Evolutionary conservation across 2,113 vertebrate species (phyloP), one percentile per base, ranked within the genome.

Genomic region (Geothlypis trichas): DNA sequence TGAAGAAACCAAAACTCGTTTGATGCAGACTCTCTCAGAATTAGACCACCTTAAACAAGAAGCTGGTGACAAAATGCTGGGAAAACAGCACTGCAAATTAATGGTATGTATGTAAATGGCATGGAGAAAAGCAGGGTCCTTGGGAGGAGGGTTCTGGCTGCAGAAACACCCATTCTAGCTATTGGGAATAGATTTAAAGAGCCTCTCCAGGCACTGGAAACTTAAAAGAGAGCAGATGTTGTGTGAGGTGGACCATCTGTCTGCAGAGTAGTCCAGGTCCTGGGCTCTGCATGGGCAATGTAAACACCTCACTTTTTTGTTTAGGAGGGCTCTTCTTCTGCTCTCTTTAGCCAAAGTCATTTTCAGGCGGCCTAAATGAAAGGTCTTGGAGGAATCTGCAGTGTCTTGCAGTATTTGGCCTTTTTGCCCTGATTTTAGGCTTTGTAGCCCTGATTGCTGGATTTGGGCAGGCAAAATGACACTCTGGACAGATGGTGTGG

Each of bases 1-100:
- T 2, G 95, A 97, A 83, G 97, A 98, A 88, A 87, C 69, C 22
- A 97, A 84, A 93, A 79, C 44, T 72, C 58, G 0, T 37, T 87
- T 97, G 90, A 58, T 10, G 4, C 33, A 69, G 28, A 35, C 52
- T 73, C 63, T 95, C 3, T 78, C 89, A 57, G 96, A 97, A 66
- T 84, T 95, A 65, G 57, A 96, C 8, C 4, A 0, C 33, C 75
- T 95, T 86, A 95, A 93, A 72, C 67, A 84, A 85, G 41, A 94
- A 47, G 19, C 0, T 72, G 63, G 23, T 31, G 13, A 67, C 22
- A 75, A 89, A 82, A 76, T 44, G 8, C 51, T 65, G 81, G 47
- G 63, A 95, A 94, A 95, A 13, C 65, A 90, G 39, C 10, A 3
- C 26, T 80, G 37, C 55, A 90, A 30, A 77, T 58, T 61, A 31